Conservation (phyloP, 2,797 vertebrate species). For the Anabas testudineus region DNA sequence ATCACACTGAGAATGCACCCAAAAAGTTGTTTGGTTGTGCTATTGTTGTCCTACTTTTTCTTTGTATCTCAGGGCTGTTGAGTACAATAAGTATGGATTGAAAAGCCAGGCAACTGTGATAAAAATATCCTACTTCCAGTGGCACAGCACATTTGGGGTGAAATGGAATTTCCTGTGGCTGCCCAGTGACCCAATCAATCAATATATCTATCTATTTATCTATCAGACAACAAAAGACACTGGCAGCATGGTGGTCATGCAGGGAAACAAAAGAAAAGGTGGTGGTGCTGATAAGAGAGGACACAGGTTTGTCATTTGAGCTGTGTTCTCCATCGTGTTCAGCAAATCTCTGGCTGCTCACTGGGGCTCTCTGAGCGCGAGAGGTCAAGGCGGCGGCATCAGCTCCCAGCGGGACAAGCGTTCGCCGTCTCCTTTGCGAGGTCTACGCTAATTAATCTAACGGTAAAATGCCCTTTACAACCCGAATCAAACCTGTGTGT, state of each 20-base stretch:
- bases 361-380: conserved; percentile 67
- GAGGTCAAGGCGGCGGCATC: conserved; percentile 58
- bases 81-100: conserved; percentile 66
- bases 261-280: background rate
- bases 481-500: conserved; percentile 10
- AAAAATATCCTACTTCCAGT: conserved; percentile 69
- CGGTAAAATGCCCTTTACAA: conserved; percentile 54
- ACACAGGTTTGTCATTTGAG: conserved; percentile 57
- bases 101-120: conserved; percentile 63
- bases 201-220: conserved; percentile 52
- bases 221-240: conserved; percentile 24
- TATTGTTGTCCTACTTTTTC: conserved; percentile 39
- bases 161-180: conserved; percentile 52
- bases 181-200: conserved; percentile 58
- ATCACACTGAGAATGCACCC: background rate
- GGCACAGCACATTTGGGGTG: conserved; percentile 53
- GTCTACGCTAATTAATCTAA: conserved; percentile 56
- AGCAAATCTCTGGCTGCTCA: conserved; percentile 62
- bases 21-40: conserved; percentile 6
- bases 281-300: conserved; percentile 19
- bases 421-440: conserved; percentile 54
- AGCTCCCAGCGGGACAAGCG: conserved; percentile 50
- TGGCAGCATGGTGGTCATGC: background rate
- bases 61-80: conserved; percentile 20
- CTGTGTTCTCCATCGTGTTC: conserved; percentile 58